phyloP scores from a whole-genome alignment of 2,888 invertebrate genomes.

The Mesorhabditis sp. region DNA sequence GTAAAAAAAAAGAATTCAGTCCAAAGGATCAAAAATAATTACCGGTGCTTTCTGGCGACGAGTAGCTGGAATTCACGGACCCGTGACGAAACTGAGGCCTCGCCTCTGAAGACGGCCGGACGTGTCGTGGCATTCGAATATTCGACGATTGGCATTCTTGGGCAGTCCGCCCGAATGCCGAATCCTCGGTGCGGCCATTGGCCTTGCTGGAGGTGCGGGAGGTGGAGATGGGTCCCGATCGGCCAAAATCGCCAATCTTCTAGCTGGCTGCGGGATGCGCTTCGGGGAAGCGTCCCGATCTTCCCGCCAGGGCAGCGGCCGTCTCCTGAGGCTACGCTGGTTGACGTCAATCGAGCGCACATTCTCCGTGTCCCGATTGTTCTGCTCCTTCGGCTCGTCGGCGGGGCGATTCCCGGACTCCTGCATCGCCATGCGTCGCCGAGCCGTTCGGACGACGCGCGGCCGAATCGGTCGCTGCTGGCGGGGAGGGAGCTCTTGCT shows the following conservation, averaged over 20 bases:
- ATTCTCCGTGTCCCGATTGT: background rate
- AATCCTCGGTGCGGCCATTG: background rate
- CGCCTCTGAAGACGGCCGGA: background rate
- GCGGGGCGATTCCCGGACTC: background rate
- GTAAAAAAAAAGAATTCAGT: background rate
- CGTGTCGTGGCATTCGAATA: background rate
- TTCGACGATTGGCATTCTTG: background rate
- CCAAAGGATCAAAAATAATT: background rate
- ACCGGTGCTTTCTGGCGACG: background rate
- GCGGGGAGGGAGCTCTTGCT: no score
- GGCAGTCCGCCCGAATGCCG: background rate
- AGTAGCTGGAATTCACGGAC: background rate
- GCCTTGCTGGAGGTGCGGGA: background rate
- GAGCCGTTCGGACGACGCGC: background rate
- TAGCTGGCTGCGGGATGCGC: background rate
- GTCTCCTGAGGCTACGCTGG: background rate
- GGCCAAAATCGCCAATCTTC: conserved; percentile 5
- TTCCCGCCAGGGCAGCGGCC: background rate
- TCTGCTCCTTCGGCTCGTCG: background rate
- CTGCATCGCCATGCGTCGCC: background rate
- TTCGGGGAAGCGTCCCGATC: background rate
- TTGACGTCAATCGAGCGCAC: background rate
- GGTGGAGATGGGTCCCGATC: background rate
- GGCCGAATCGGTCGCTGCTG: background rate
- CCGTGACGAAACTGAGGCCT: background rate